Conservation (phyloP, 2,888 invertebrate species). For the Syrphus vitripennis region DNA sequence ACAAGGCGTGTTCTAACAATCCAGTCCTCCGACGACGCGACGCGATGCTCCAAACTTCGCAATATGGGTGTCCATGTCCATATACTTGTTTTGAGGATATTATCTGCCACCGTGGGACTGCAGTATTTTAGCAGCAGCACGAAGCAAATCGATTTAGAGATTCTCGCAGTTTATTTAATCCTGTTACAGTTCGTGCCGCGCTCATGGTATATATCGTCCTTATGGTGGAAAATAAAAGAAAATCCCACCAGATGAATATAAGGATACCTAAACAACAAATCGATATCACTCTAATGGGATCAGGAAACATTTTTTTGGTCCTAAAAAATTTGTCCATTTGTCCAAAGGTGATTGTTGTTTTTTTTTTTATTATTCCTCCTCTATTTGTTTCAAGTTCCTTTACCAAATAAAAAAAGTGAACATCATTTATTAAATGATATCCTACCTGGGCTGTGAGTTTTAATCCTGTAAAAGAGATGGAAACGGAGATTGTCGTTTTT, state of each 20-base stretch:
- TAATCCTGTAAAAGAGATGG: slow-evolving; percentile 46
- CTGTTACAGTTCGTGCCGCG: slow-evolving; percentile 54
- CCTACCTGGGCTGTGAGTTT: slow-evolving; percentile 8
- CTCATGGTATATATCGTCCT: background rate
- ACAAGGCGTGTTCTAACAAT: background rate
- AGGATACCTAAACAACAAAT: slow-evolving; percentile 11
- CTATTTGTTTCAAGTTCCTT: slow-evolving; percentile 9
- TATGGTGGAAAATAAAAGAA: background rate
- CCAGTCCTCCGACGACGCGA: too few species aligned
- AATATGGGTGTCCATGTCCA: background rate
- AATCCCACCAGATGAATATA: slow-evolving; percentile 32
- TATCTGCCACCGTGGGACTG: slow-evolving; percentile 18
- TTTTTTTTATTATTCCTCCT: background rate
- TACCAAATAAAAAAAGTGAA: slow-evolving; percentile 34
- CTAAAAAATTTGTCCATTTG: slow-evolving; percentile 38
- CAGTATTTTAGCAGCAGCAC: background rate
- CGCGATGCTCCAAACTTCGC: background rate
- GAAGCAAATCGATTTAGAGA: slow-evolving; percentile 63
- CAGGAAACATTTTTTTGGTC: slow-evolving; percentile 32
- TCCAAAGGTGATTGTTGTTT: slow-evolving; percentile 5
- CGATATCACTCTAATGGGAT: slow-evolving; percentile 64
- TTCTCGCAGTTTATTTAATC: slow-evolving; percentile 64
- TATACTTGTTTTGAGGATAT: background rate
- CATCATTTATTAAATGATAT: slow-evolving; percentile 54
- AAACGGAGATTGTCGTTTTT: slow-evolving; percentile 43